Percentiles rank a stretch among this genome's conserved stretches.
Evolutionary conservation across 2,113 vertebrate genomes (phyloP).

Genomic region (Pterocles orientalis): DNA sequence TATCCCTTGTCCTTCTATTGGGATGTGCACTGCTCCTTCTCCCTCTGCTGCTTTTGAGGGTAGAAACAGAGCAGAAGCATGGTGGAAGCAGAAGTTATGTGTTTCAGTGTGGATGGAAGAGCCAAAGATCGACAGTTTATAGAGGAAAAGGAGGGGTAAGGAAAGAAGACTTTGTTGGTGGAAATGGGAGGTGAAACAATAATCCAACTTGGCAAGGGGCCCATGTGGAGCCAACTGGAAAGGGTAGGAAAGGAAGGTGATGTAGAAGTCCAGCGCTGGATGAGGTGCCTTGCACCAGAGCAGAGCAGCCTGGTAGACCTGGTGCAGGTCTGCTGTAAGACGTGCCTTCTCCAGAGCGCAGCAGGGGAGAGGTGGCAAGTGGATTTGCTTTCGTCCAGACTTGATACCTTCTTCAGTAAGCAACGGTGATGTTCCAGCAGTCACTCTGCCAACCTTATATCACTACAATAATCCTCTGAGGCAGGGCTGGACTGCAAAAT

Average conservation of each 20-base stretch:
- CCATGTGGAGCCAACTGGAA: not conserved
- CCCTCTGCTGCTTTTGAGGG: not conserved
- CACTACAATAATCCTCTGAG: not conserved
- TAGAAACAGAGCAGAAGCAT: not conserved
- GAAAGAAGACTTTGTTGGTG: not conserved
- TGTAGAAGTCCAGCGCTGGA: not conserved
- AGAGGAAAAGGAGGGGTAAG: not conserved
- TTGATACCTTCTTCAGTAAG: not conserved
- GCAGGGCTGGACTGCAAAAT: not conserved
- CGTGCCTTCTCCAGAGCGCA: not conserved
- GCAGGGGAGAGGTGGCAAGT: not conserved
- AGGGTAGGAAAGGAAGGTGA: not conserved
- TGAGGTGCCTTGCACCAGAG: not conserved
- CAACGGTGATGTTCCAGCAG: not conserved
- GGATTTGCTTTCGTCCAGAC: not conserved
- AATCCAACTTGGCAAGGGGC: not conserved
- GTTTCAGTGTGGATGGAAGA: not conserved
- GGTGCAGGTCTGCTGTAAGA: not conserved
- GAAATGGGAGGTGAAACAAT: not conserved
- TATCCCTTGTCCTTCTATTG: not conserved
- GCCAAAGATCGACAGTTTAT: not conserved
- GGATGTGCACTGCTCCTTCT: not conserved
- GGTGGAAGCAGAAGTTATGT: not conserved
- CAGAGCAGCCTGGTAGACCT: not conserved
- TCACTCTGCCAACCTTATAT: not conserved